Base-by-base conservation (phyloP, 1,140 invertebrate species). In the Drusus annulatus region DNA sequence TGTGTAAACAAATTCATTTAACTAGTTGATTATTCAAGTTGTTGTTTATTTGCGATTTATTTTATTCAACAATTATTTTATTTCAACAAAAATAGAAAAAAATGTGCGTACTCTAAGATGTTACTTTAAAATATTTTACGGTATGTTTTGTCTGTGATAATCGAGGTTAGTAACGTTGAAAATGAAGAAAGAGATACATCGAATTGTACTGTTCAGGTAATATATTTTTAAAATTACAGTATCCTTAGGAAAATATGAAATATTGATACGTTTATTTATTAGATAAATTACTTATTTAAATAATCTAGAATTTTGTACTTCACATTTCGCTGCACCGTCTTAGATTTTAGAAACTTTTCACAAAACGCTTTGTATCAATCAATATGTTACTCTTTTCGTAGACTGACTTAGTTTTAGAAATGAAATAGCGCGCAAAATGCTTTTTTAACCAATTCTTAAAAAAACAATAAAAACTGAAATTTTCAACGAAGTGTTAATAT, bases 71-170 rank as follows among this genome's bases (percentile, higher is more conserved):
- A 2, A 56, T 2, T 17, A 17, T 19, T 54, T 3, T 16, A 0
- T 0, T 19, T 8, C 19, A 0, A 17, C 52, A 56, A 56, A 17
- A 56, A 56, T 28, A 2, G 25, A 28, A 28, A 56, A 7, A 56
- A 7, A 17, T 17, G 3, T 17, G 10, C 10, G 17, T 28, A 21
- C 13, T 21, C 7, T n/a, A 23, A 21, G 15, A 31, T 31, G 4
- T 19, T 56, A 56, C 19, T 56, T 56, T 17, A 17, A 56, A 17
- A 21, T n/a, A 56, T 56, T 17, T 56, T 56, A 54, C 7, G 52
- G 52, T 54, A 60, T 60, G 25, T 60, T 68, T 68, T 68, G 31
- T 68, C 63, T 68, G 63, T 68, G 63, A 68, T 68, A 68, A 68
- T 68, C 28, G 28, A 17, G 50, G 13, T 50, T 68, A 68, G 28